Percentiles rank a stretch among this genome's conserved stretches.
Conservation (phyloP, 2,797 vertebrate genomes). For the Falco peregrinus region DNA sequence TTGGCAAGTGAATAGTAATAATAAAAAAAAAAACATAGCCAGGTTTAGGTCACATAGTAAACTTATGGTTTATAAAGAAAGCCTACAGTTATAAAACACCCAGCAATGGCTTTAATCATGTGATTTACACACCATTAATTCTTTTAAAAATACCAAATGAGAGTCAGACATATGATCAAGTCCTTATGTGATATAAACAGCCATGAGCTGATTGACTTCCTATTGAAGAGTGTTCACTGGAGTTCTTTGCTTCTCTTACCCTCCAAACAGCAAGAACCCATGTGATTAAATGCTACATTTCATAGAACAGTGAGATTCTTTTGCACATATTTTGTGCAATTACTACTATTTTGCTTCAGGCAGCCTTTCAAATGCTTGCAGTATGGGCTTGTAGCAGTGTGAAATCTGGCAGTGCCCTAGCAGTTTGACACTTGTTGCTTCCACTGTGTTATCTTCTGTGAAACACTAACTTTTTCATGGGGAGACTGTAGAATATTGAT, state of each 20-base stretch:
- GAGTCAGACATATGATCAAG: not conserved
- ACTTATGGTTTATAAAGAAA: not conserved
- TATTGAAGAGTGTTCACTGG: not conserved
- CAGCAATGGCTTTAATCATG: not conserved
- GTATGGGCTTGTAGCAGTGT: not conserved
- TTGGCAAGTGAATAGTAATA: not conserved
- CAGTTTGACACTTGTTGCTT: slow-evolving; percentile 11
- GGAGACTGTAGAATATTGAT: slow-evolving; percentile 56
- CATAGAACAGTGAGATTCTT: not conserved
- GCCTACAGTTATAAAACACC: not conserved
- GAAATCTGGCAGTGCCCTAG: not conserved
- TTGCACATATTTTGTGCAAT: not conserved
- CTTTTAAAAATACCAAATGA: not conserved
- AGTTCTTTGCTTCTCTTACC: not conserved
- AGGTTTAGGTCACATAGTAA: not conserved
- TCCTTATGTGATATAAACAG: not conserved
- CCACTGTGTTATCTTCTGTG: not conserved
- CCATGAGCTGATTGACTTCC: not conserved
- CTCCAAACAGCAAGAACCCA: not conserved
- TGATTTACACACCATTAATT: not conserved
- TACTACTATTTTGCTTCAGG: not conserved
- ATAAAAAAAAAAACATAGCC: not conserved
- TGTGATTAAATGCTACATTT: not conserved
- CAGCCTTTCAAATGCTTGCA: not conserved
- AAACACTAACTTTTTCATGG: slow-evolving; percentile 38